Evolutionary conservation across 30 jellyfish, hydroid and myxozoan species (phyloP).

Genomic region (Cassiopea xamachana): DNA sequence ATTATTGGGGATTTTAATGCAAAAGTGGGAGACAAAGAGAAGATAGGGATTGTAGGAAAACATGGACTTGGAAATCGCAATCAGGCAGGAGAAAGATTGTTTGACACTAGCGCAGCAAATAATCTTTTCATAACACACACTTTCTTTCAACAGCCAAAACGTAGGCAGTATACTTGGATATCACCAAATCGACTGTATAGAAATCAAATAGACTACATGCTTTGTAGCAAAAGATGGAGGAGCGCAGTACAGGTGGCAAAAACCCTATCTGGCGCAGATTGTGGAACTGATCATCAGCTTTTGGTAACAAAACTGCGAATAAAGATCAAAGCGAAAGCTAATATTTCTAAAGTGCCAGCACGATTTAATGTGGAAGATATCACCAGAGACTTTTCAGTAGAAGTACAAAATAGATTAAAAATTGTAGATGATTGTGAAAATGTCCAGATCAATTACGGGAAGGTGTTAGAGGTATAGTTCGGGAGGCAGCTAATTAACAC

Average conservation of each 20-base stretch:
- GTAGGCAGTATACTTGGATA: constrained; percentile 26
- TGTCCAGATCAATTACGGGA: constrained; percentile 44
- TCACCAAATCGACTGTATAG: constrained; percentile 18
- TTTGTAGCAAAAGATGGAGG: constrained; percentile 46
- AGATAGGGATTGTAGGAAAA: not conserved
- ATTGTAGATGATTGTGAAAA: constrained; percentile 13
- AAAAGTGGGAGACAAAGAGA: too few relatives aligned
- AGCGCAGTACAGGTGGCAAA: constrained; percentile 28
- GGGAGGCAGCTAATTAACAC: constrained; percentile 28
- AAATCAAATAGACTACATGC: constrained; percentile 42
- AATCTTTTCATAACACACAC: constrained; percentile 12
- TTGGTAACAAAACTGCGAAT: constrained; percentile 16
- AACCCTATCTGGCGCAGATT: constrained; percentile 49
- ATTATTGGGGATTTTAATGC: not conserved
- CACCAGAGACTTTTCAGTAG: constrained; percentile 45
- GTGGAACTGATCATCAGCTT: constrained; percentile 49
- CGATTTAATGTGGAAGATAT: constrained; percentile 26
- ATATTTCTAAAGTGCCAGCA: constrained; percentile 28
- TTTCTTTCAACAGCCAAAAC: constrained; percentile 19
- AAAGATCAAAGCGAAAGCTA: constrained; percentile 23
- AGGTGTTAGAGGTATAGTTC: constrained; percentile 17
- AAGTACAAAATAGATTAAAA: constrained; percentile 27
- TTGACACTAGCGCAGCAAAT: constrained; percentile 5
- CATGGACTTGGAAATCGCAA: constrained; percentile 26
- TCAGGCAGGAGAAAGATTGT: constrained; percentile 6